Evolutionary conservation across 2,797 vertebrate species (phyloP), one percentile per base, ranked within the genome.

Genomic region (Sebastes ruberrimus): DNA sequence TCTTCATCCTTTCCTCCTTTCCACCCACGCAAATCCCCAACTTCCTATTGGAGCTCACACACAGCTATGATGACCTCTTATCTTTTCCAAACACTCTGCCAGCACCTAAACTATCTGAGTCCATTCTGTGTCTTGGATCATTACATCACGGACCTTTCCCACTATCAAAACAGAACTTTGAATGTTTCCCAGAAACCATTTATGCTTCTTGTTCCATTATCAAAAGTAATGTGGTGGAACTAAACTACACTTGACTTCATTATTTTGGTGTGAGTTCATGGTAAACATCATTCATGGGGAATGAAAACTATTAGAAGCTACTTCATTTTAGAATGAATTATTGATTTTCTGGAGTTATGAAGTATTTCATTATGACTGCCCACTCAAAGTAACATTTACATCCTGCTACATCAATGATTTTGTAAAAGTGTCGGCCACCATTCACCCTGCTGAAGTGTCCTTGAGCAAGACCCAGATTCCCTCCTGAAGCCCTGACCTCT

Each of bases 391-490:
- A 14, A 18, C 22, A 57, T 28, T 60, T 18, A 18, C 22, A n/a
- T 71, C 11, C 7, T 1, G 4, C 42, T 23, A 6, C 6, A 3
- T 61, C 16, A 10, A 9, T 22, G 1, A 7, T 27, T 9, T 74
- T 14, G n/a, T 67, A 5, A 20, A 53, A 18, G 59, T 57, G 61
- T 78, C 32, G 7, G 7, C 71, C 13, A 7, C 10, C 14, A 2
- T 66, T 64, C 27, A 56, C 16, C 11, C 28, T 68, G 52, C 72
- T 76, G 33, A 82, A 87, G 76, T 80, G 60, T 80, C 78, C 63
- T 76, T 60, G 66, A 82, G 52, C 70, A 84, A 28, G 35, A 46
- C 81, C 18, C 62, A 13, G 27, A 28, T 4, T 33, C 53, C 56
- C 33, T 1, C 52, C 53, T 16, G 25, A 22, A 49, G 7, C 20